Base-by-base conservation (phyloP, 2,797 vertebrate species). In the Neomorphus geoffroyi region DNA sequence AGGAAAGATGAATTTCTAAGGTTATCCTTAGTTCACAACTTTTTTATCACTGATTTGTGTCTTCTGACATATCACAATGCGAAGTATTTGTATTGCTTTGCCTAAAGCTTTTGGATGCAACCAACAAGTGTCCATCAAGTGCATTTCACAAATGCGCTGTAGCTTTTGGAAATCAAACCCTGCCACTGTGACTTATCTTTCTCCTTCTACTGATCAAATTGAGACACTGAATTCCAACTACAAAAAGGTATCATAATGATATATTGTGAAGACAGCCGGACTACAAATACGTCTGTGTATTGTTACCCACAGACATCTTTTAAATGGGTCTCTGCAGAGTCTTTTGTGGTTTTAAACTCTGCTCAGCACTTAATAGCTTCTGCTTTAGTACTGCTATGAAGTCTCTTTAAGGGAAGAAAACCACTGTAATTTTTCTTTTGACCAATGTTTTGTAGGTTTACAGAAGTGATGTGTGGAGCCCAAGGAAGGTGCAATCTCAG, bases 211-310 rank as follows among this genome's bases (percentile, higher is more conserved):
- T 35, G 62, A 18, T 46, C 80, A 39, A 58, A 90, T 19, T 0
- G 1, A 80, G 91, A 62, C 53, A 70, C 75, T 92, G 90, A 95
- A 80, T 69, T 61, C 67, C 79, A 86, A 11, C 64, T 83, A 41
- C 48, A 30, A 50, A 57, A 66, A 21, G 4, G 9, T 65, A 78
- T 75, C 26, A 26, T 45, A 7, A 66, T 18, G 72, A 51, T 48
- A 45, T 2, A 86, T 96, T 95, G 92, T 95, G 96, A 94, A 92
- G 53, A 64, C 88, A 88, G 72, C 54, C 74, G 80, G 88, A 51
- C 81, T 73, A 24, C 88, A 91, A 66, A 66, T 37, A 72, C 60
- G 11, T 41, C 85, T 41, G 1, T 7, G 56, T 21, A 33, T 92
- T 94, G 51, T 88, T 80, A 91, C 78, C 87, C 86, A 74, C 48